A percentile compares a stretch with the other conserved stretches of the same genome.
phyloP scores from a whole-genome alignment of 1,140 invertebrate genomes.

The Microplitis mediator region DNA sequence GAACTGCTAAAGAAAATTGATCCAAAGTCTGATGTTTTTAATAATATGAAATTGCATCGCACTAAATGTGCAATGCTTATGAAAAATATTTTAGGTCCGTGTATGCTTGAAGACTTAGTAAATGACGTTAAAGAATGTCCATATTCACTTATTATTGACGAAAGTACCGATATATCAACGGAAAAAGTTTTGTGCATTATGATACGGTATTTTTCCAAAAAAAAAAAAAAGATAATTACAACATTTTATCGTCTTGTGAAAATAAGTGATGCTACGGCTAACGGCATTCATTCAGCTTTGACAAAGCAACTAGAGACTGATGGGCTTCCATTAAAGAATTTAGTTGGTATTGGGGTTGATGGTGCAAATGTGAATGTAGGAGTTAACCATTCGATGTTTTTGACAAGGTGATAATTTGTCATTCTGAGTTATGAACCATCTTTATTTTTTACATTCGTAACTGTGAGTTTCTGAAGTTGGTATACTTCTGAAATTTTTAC shows the following conservation, averaged over 20 bases:
- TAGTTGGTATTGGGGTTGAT: constrained; percentile 39
- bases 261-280: constrained; percentile 38
- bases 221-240: constrained; percentile 25
- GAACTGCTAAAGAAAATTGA: constrained; percentile 16
- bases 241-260: constrained; percentile 37
- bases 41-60: constrained; percentile 21
- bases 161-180: constrained; percentile 21
- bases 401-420: no score
- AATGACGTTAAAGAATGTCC: constrained; percentile 9
- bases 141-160: constrained; percentile 24
- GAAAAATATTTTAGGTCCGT: constrained; percentile 21
- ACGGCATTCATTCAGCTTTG: constrained; percentile 37
- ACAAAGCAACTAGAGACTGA: constrained; percentile 34
- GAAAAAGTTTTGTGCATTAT: constrained; percentile 30
- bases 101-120: constrained; percentile 21
- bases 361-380: constrained; percentile 31
- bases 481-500: no score
- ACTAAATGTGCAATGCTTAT: constrained; percentile 28
- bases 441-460: no score
- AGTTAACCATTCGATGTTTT: constrained; percentile 29
- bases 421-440: no score
- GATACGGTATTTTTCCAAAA: constrained; percentile 26
- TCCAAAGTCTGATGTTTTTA: constrained; percentile 10
- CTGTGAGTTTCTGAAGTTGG: no score
- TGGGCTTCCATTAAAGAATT: constrained; percentile 39